Evolutionary conservation across 2,888 invertebrate genomes (phyloP).

Genomic region (Platycheirus albimanus): DNA sequence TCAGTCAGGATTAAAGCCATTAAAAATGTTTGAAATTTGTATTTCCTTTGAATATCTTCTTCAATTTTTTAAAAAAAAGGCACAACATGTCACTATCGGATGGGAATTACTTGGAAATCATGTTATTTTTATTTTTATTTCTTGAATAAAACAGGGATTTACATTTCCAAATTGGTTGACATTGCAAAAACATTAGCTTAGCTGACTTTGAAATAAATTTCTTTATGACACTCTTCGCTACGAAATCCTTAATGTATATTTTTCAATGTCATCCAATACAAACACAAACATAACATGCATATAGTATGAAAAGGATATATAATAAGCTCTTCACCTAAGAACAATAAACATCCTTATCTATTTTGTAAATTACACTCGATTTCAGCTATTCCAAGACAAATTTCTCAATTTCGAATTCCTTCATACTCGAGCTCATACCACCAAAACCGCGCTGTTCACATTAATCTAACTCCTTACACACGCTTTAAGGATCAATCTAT

Average conservation of each 20-base stretch:
- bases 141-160: too few species aligned
- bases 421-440: neutral
- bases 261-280: slow-evolving; percentile 2
- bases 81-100: too few species aligned
- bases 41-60: too few species aligned
- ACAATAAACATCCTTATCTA: slow-evolving; percentile 30
- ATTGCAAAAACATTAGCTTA: too few species aligned
- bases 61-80: too few species aligned
- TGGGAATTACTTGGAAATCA: too few species aligned
- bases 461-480: slow-evolving; percentile 62
- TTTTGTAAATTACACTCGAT: slow-evolving; percentile 20
- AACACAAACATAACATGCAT: neutral
- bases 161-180: too few species aligned
- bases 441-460: slow-evolving; percentile 10
- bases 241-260: neutral
- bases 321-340: slow-evolving; percentile 14
- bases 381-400: slow-evolving; percentile 49
- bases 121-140: too few species aligned
- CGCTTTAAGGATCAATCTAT: slow-evolving; percentile 60
- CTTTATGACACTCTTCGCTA: too few species aligned
- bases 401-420: slow-evolving; percentile 58
- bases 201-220: too few species aligned
- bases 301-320: neutral
- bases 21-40: too few species aligned
- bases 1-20: too few species aligned